Percentiles rank a stretch among this genome's conserved stretches.
phyloP scores from a whole-genome alignment of 2,797 vertebrate genomes.

The Oophaga sylvatica region DNA sequence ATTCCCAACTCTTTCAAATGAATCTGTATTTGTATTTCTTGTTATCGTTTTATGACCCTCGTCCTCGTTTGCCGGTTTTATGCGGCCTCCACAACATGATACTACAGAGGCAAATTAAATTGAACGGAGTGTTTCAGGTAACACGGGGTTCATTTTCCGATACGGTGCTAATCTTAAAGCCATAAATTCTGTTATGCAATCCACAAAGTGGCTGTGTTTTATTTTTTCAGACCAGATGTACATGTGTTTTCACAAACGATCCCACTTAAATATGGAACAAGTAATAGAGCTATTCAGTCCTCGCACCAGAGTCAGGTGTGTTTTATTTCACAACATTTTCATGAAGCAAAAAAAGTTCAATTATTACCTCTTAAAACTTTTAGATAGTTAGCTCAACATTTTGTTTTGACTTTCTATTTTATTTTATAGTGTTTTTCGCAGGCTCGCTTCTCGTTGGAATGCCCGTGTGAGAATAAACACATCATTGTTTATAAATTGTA shows the following conservation, averaged over 20 bases:
- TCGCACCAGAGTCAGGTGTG: slow-evolving; percentile 56
- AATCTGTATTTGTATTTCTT: neutral
- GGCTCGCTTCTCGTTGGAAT: slow-evolving; percentile 48
- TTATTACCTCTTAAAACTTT: slow-evolving; percentile 64
- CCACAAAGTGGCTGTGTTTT: slow-evolving; percentile 61
- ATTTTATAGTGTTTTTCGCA: slow-evolving; percentile 57
- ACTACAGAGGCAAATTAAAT: slow-evolving; percentile 23
- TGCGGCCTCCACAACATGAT: neutral
- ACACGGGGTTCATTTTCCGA: slow-evolving; percentile 55
- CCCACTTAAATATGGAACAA: slow-evolving; percentile 61
- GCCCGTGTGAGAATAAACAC: slow-evolving; percentile 49
- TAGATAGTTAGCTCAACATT: slow-evolving; percentile 62
- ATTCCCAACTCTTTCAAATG: neutral
- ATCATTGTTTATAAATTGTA: slow-evolving; percentile 52
- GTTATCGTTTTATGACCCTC: slow-evolving; percentile 8
- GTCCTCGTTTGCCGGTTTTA: neutral
- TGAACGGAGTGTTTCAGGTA: slow-evolving; percentile 32
- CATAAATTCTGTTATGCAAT: slow-evolving; percentile 60
- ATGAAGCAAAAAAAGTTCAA: slow-evolving; percentile 60
- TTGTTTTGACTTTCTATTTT: slow-evolving; percentile 52
- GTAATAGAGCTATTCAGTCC: slow-evolving; percentile 60
- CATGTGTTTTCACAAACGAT: slow-evolving; percentile 63
- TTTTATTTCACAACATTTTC: slow-evolving; percentile 63
- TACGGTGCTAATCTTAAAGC: slow-evolving; percentile 57
- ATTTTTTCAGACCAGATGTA: slow-evolving; percentile 61